These are phyloP conservation scores for Mastacembelus armatus DNA, from an alignment of 2,797 vertebrate genomes.

Conservation along the genomic window DNA sequence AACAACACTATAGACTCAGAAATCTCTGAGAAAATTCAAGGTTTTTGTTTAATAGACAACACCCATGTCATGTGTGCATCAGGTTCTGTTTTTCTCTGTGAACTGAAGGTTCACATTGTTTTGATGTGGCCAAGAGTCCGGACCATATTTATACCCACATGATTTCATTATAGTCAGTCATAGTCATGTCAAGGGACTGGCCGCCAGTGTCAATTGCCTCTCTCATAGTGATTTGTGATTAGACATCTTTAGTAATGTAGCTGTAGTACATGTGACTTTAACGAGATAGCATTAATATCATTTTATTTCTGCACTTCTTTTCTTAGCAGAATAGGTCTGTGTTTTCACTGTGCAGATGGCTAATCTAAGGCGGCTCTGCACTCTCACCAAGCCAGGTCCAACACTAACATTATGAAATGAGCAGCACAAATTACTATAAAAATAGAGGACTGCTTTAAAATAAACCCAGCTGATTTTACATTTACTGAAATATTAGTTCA, in stretches of 20 bases:
- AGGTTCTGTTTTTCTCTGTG: slow-evolving; percentile 54
- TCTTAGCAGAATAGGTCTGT: slow-evolving; percentile 76
- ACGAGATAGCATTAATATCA: slow-evolving; percentile 68
- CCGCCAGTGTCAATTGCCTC: slow-evolving; percentile 28
- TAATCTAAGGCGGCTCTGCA: slow-evolving; percentile 78
- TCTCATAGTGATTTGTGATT: slow-evolving; percentile 36
- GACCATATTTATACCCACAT: slow-evolving; percentile 19
- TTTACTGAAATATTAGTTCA: slow-evolving; percentile 87
- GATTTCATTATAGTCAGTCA: slow-evolving; percentile 51
- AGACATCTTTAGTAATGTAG: slow-evolving; percentile 10
- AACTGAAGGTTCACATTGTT: slow-evolving; percentile 46
- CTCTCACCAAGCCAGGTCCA: slow-evolving; percentile 83
- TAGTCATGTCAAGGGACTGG: slow-evolving; percentile 14
- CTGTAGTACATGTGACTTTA: slow-evolving; percentile 40
- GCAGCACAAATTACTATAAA: slow-evolving; percentile 87
- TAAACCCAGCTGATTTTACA: slow-evolving; percentile 89
- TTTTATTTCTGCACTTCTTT: slow-evolving; percentile 71
- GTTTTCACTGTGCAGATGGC: slow-evolving; percentile 84
- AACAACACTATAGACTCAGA: slow-evolving; percentile 78
- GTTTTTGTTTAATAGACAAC: slow-evolving; percentile 76
- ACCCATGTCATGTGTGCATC: slow-evolving; percentile 78
- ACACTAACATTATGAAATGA: slow-evolving; percentile 89
- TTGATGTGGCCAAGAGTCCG: slow-evolving; percentile 51
- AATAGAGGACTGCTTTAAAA: slow-evolving; percentile 86
- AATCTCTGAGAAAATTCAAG: slow-evolving; percentile 77